Percentiles rank a stretch among this genome's conserved stretches.
Evolutionary conservation across 2,113 vertebrate genomes (phyloP).

Genomic region (Hemichromis elongatus): DNA sequence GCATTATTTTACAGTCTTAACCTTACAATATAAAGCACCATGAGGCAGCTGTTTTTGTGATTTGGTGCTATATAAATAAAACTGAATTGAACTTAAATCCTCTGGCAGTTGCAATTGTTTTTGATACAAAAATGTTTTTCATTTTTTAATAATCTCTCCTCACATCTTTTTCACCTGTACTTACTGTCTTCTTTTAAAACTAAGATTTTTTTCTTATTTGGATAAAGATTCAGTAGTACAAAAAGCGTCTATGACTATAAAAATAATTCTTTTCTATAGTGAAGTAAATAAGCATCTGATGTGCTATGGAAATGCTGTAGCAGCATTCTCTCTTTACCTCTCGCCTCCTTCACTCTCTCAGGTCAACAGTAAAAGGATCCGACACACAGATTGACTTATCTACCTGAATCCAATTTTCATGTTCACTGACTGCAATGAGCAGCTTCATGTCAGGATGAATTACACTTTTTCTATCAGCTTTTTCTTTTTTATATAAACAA

Average conservation of each 20-base stretch:
- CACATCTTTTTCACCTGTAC: not conserved
- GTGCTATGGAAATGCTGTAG: conserved; percentile 33
- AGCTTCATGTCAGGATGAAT: conserved; percentile 71
- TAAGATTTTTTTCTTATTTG: not conserved
- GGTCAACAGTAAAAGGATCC: conserved; percentile 71
- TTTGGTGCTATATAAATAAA: no score
- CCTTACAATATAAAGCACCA: no score
- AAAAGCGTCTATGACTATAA: not conserved
- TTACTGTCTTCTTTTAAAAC: not conserved
- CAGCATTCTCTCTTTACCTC: not conserved
- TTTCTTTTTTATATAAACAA: conserved; percentile 67
- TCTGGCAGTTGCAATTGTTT: no score
- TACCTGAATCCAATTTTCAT: conserved; percentile 79
- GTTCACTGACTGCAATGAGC: conserved; percentile 75
- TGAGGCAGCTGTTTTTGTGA: no score
- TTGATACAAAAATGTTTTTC: not conserved
- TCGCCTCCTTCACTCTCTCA: conserved; percentile 28
- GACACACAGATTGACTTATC: conserved; percentile 74
- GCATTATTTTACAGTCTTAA: no score
- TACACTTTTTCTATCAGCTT: conserved; percentile 71
- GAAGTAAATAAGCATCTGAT: conserved; percentile 42
- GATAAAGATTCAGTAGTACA: not conserved
- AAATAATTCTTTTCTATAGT: not conserved
- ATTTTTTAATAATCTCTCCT: not conserved
- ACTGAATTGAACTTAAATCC: no score